Conservation (phyloP, 1,140 invertebrate species). For the Agrypnia vestita region DNA sequence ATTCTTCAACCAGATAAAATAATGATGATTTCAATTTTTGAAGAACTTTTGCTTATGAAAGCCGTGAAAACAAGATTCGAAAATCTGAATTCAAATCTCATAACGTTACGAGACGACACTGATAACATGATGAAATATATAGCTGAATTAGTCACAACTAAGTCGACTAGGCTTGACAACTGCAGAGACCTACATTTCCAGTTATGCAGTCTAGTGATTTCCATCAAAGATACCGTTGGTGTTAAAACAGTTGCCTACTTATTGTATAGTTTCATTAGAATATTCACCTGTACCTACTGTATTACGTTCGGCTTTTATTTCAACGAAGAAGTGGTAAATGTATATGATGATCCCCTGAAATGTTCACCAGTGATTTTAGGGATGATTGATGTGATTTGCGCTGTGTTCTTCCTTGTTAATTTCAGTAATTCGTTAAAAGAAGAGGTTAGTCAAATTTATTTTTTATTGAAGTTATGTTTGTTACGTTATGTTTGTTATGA, state of each 20-base stretch:
- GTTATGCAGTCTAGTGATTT: not conserved
- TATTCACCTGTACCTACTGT: not conserved
- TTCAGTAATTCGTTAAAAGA: not conserved
- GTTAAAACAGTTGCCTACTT: not conserved
- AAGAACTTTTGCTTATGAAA: not conserved
- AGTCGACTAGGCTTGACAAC: not conserved
- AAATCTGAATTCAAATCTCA: not conserved
- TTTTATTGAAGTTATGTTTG: not conserved
- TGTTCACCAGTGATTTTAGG: not conserved
- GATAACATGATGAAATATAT: too few species aligned
- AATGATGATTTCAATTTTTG: not conserved
- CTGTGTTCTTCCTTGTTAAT: not conserved
- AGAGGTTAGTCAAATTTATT: not conserved
- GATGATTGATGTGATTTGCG: not conserved
- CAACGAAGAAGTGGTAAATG: not conserved
- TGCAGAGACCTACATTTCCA: slow-evolving; percentile 7
- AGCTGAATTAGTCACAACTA: too few species aligned
- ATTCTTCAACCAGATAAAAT: not conserved
- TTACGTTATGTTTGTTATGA: too few species aligned
- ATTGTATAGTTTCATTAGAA: not conserved
- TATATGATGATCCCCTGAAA: not conserved
- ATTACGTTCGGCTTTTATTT: not conserved
- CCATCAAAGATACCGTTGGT: not conserved
- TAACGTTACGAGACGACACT: too few species aligned
- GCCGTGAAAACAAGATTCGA: not conserved